Evolutionary conservation across 2,888 invertebrate genomes (phyloP), one percentile per base, ranked within the genome.

Genomic region (Gymnosoma rotundatum): DNA sequence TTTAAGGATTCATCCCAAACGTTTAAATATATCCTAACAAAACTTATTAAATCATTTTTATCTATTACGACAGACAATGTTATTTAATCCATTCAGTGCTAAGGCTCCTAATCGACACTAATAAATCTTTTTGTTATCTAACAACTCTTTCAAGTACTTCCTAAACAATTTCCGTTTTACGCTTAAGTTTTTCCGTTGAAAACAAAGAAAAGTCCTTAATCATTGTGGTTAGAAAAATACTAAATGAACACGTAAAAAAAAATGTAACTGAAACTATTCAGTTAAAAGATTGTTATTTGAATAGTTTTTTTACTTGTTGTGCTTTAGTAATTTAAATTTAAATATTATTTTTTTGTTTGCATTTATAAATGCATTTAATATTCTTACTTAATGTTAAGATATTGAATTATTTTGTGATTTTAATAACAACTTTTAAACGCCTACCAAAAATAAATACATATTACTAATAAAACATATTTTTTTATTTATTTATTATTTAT

Each of bases 151-250:
- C 54, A 74, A 63, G 61, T 61, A 54, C 63, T 63, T 75, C 63
- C 73, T 67, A 36, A 67, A 63, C 63, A 69, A 76, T 54, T 75
- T 75, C 76, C 75, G 69, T 66, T 75, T 67, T 45, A 69, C 56
- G 54, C 54, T 63, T 42, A 75, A 75, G 75, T 75, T 61, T 45
- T 67, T 78, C 56, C 70, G 48, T 58, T 38, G 6, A 50, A 48
- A 64, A 48, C 16, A 52, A 36, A 56, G 14, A 64, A 78, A 58
- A 58, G 38, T 64, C 56, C 56, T 78, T 73, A 79, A 66, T 79
- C 60, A 73, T 79, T 73, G 42, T 52, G 60, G 36, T 52, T 60
- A 58, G 12, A 54, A 69, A 25, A 25, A 60, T 25, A 25, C 14
- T 42, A 61, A 67, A 63, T 36, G 56, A 66, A 61, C 63, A 21